Percentiles rank a stretch among this genome's conserved stretches.
phyloP scores from a whole-genome alignment of 2,113 vertebrate species.

The Sigmodon hispidus region DNA sequence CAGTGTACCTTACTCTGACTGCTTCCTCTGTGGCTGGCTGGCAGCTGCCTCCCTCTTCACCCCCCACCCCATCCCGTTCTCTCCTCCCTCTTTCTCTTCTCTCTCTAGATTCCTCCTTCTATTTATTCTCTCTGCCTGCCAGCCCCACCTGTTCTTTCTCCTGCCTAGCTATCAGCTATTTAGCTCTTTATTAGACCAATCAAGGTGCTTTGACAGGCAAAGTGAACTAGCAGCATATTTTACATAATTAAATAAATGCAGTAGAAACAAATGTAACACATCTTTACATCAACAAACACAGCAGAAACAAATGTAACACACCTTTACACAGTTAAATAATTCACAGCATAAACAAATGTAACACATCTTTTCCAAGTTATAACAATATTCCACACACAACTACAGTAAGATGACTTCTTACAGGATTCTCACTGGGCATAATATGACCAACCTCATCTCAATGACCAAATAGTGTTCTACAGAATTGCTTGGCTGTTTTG shows the following conservation, averaged over 20 bases:
- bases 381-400: neutral
- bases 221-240: neutral
- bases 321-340: neutral
- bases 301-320: neutral
- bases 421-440: fast-evolving
- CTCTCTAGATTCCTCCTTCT: too few species aligned
- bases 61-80: too few species aligned
- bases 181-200: too few species aligned
- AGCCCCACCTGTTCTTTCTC: too few species aligned
- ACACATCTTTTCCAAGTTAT: neutral
- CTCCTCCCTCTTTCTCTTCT: too few species aligned
- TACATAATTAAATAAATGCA: neutral
- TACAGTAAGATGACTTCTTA: neutral
- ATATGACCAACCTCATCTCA: neutral
- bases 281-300: neutral
- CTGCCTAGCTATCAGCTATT: too few species aligned
- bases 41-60: too few species aligned
- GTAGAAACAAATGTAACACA: neutral
- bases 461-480: neutral
- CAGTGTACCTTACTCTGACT: too few species aligned
- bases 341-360: neutral
- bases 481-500: too few species aligned
- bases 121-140: too few species aligned
- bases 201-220: too few species aligned
- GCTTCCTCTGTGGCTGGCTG: too few species aligned